These are phyloP conservation scores for Notothenia rossii DNA, from an alignment of 2,113 vertebrate species.

Conservation along the genomic window DNA sequence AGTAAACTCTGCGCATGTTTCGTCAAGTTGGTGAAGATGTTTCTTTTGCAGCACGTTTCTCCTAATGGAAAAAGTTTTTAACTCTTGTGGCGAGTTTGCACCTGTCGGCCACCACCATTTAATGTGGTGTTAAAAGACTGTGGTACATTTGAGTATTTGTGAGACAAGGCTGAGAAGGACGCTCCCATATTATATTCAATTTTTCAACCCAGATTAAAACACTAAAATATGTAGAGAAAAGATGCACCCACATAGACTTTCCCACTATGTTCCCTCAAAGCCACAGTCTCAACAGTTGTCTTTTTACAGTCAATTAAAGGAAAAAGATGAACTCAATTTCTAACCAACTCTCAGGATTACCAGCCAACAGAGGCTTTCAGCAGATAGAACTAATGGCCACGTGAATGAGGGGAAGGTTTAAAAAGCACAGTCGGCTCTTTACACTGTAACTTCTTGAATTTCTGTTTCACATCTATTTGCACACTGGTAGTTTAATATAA, in stretches of 20 bases:
- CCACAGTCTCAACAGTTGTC: constrained; percentile 45
- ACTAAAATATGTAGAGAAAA: not conserved
- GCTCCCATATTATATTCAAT: no score
- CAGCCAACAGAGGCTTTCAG: constrained; percentile 53
- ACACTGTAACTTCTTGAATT: not conserved
- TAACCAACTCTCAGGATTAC: constrained; percentile 51
- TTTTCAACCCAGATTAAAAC: not conserved
- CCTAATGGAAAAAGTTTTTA: no score
- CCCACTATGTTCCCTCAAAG: constrained; percentile 15
- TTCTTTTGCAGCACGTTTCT: no score
- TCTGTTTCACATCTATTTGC: not conserved
- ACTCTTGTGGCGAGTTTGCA: no score
- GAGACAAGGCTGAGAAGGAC: no score
- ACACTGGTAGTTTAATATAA: not conserved
- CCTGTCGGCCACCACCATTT: no score
- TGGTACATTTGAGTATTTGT: no score
- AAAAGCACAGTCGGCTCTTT: not conserved
- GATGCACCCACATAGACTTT: not conserved
- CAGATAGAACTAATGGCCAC: constrained; percentile 43
- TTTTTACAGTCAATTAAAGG: constrained; percentile 68
- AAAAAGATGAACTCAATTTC: constrained; percentile 65
- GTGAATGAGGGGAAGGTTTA: constrained; percentile 29
- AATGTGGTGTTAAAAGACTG: no score
- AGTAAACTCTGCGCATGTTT: no score
- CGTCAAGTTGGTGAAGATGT: no score